phyloP scores from a whole-genome alignment of 1,140 invertebrate genomes.

The Dendrolimus punctatus region DNA sequence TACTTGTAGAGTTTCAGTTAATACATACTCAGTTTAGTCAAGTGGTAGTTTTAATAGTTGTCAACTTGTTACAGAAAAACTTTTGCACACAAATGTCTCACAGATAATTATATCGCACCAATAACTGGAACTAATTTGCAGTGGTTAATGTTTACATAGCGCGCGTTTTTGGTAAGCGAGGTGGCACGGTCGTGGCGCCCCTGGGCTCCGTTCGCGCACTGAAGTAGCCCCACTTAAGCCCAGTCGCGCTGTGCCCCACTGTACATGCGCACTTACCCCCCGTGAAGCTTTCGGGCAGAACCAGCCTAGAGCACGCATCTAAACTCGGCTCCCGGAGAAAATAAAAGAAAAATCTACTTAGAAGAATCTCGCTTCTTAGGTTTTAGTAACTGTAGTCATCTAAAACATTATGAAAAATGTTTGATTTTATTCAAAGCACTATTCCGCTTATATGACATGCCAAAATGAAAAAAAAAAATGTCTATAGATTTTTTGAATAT shows the following conservation, averaged over 20 bases:
- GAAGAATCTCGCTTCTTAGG: neutral
- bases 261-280: conserved; percentile 53
- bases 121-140: conserved; percentile 11
- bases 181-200: conserved; percentile 23
- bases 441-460: no score
- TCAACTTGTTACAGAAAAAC: conserved; percentile 10
- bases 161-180: conserved; percentile 7
- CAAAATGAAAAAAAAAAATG: no score
- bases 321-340: conserved; percentile 42
- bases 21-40: neutral
- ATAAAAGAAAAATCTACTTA: conserved; percentile 47
- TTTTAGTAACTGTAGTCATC: neutral
- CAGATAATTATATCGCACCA: conserved; percentile 13
- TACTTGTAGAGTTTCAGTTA: no score
- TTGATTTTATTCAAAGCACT: no score
- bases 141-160: conserved; percentile 25
- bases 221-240: conserved; percentile 32
- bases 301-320: conserved; percentile 50
- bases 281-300: conserved; percentile 29
- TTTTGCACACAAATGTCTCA: conserved; percentile 16
- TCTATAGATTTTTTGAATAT: no score
- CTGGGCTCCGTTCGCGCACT: conserved; percentile 30
- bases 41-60: neutral
- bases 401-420: neutral
- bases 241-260: conserved; percentile 27